These are phyloP conservation scores for Drosophila rufa DNA, from an alignment of 1,140 invertebrate species.

Conservation along the genomic window DNA sequence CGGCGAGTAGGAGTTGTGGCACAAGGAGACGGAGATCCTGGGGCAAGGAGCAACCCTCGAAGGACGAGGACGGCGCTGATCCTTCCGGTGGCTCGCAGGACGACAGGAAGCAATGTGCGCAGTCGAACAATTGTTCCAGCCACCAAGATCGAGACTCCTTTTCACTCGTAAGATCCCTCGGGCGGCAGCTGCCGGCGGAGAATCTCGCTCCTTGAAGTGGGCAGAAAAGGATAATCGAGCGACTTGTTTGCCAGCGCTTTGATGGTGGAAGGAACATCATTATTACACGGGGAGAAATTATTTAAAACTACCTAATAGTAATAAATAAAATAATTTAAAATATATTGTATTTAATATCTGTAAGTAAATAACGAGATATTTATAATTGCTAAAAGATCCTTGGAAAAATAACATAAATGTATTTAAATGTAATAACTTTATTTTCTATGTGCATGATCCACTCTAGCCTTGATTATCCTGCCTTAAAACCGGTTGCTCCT, in stretches of 20 bases:
- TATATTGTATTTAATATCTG: too few relatives aligned
- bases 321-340: background rate
- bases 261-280: conserved; percentile 29
- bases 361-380: background rate
- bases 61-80: conserved; percentile 60
- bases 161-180: conserved; percentile 22
- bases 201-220: conserved; percentile 65
- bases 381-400: background rate
- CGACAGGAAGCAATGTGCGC: conserved; percentile 83
- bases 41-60: conserved; percentile 49
- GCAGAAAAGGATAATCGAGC: conserved; percentile 69
- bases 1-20: conserved; percentile 2
- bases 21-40: conserved; percentile 6
- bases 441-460: conserved; percentile 14
- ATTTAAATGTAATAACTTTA: background rate
- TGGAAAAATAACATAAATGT: background rate
- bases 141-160: conserved; percentile 67
- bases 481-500: conserved; percentile 61
- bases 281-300: background rate
- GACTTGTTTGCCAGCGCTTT: conserved; percentile 66
- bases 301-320: fast-evolving
- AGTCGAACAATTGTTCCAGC: conserved; percentile 71
- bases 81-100: conserved; percentile 71
- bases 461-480: conserved; percentile 35
- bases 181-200: conserved; percentile 53